Conservation (phyloP, 1,140 invertebrate species). For the Lasioglossum albipes region DNA sequence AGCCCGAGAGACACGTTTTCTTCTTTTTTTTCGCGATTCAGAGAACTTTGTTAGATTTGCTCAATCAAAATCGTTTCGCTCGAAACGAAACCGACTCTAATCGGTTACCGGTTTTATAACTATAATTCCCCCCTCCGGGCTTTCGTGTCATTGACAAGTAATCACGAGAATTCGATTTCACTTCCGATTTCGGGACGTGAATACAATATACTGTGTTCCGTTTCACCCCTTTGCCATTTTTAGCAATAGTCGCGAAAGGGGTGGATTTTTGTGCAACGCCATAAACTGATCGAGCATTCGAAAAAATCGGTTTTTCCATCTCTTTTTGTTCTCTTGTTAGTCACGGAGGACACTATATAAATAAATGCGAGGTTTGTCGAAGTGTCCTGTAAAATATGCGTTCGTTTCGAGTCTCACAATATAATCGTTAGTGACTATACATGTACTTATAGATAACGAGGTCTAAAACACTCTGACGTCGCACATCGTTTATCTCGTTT, state of each 20-base stretch:
- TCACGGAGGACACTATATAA: conserved; percentile 49
- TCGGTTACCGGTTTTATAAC: conserved; percentile 25
- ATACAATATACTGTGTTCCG: neutral
- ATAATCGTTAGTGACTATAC: conserved; percentile 49
- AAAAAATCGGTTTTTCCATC: conserved; percentile 9
- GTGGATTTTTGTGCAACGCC: conserved; percentile 29
- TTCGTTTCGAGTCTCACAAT: conserved; percentile 32
- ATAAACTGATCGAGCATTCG: conserved; percentile 34
- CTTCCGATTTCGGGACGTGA: neutral
- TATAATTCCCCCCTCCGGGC: conserved; percentile 18
- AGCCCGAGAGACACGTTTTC: conserved; percentile 2
- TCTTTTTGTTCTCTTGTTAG: neutral
- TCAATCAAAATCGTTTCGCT: neutral
- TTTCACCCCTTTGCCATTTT: neutral
- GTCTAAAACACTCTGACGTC: conserved; percentile 36
- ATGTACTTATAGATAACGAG: conserved; percentile 48
- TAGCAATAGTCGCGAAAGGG: neutral
- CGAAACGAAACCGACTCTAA: neutral
- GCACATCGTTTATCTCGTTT: conserved; percentile 35
- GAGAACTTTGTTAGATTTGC: neutral
- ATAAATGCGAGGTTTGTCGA: conserved; percentile 61
- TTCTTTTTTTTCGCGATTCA: no score
- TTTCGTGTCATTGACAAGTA: conserved; percentile 5
- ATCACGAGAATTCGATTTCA: conserved; percentile 8
- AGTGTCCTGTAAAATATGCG: conserved; percentile 55